phyloP scores from a whole-genome alignment of 2,888 invertebrate genomes.

The Melanchra persicariae region DNA sequence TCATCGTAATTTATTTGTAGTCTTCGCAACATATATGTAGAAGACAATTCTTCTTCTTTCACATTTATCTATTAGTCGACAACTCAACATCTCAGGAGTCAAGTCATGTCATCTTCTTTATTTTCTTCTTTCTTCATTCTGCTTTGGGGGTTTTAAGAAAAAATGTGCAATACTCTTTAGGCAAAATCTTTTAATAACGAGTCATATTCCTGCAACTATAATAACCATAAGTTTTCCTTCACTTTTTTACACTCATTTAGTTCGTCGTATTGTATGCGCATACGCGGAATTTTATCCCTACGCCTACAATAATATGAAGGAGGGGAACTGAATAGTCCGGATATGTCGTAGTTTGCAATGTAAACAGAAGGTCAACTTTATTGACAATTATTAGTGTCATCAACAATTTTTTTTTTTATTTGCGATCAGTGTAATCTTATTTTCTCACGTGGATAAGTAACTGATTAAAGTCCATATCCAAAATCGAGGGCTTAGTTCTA shows the following conservation, averaged over 20 bases:
- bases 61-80: too few species aligned
- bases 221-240: conserved; percentile 28
- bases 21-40: too few species aligned
- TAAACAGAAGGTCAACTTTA: conserved; percentile 58
- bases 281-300: conserved; percentile 43
- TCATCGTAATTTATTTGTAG: too few species aligned
- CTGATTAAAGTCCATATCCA: too few species aligned
- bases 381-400: background rate
- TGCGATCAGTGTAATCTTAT: background rate
- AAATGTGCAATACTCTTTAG: background rate
- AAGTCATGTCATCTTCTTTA: too few species aligned
- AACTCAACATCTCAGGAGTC: too few species aligned
- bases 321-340: conserved; percentile 57
- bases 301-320: conserved; percentile 46
- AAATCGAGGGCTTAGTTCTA: too few species aligned
- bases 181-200: background rate
- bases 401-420: too few species aligned
- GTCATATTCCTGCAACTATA: conserved; percentile 18
- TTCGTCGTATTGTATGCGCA: conserved; percentile 37
- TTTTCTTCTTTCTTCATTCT: too few species aligned
- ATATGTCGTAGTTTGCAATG: conserved; percentile 44
- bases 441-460: too few species aligned
- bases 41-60: too few species aligned
- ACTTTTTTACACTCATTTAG: conserved; percentile 5
- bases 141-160: too few species aligned